Base-by-base conservation (phyloP, 1,140 invertebrate genomes). In the Macrocentrus cingulum region DNA sequence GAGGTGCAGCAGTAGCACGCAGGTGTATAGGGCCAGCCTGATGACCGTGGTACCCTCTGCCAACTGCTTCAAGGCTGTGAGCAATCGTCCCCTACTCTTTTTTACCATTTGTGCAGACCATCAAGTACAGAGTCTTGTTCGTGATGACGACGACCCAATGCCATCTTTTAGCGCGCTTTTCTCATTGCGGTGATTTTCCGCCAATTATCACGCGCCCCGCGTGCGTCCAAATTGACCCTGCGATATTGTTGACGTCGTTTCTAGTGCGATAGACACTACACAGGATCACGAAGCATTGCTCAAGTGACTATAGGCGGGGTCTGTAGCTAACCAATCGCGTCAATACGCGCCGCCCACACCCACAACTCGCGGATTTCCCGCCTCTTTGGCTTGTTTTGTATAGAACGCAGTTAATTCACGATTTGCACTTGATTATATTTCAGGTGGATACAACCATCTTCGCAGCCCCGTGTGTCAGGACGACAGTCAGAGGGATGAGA, bases 381-480 rank as follows among this genome's bases (percentile, higher is more conserved):
- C 18, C 8, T 18, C 16, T 13, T 18, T 29, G 16, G 25, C 9
- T 4, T 29, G 4, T 72, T 66, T 73, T 71, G 68, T 71, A 63
- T 72, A 71, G 62, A 58, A 62, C 59, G 70, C 75, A 75, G 70
- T 73, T 70, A 74, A 18, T 11, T 61, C 36, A 55, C 34, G 2
- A 44, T 55, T n/a, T 19, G 1, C 29, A 16, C 53, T 60, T 36
- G 46, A 56, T 58, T 22, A 32, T 62, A 56, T 73, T 74, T 0
- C 70, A 84, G 83, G 82, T 57, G 81, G 80, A 39, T 84, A 83
- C 70, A 81, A 80, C 60, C 79, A 82, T 67, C 67, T 83, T 53
- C 77, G 81, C 55, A 82, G 82, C 71, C 82, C 81, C 37, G 78
- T 80, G 41, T 83, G 81, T 64, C 80, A 81, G 58, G 77, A 81